These are phyloP conservation scores for Bruchidius siliquastri DNA, from an alignment of 2,888 invertebrate genomes.

Conservation along the genomic window DNA sequence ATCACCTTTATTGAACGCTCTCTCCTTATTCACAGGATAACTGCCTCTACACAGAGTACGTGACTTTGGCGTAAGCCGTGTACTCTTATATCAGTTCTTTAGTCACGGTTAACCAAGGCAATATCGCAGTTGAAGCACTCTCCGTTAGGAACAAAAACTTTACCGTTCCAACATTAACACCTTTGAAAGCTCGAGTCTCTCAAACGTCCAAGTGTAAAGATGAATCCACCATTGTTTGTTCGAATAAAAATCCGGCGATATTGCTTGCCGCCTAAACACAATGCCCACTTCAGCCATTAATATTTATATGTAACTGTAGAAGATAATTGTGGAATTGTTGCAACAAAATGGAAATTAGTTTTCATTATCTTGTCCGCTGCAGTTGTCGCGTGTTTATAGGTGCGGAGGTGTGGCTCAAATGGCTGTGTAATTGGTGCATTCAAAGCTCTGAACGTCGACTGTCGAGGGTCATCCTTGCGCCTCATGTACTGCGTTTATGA, in stretches of 20 bases:
- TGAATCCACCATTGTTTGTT: neutral
- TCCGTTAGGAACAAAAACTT: neutral
- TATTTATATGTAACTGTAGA: neutral
- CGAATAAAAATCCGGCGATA: neutral
- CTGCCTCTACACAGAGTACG: neutral
- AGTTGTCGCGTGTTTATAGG: neutral
- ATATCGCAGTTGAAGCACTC: neutral
- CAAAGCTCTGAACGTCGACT: neutral
- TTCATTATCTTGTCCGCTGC: neutral
- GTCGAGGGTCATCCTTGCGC: no score
- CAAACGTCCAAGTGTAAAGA: neutral
- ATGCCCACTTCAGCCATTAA: neutral
- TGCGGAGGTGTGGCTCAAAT: neutral
- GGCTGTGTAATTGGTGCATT: neutral
- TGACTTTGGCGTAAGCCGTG: neutral
- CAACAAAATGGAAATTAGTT: neutral
- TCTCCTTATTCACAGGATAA: neutral
- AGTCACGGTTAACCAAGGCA: neutral
- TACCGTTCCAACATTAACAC: neutral
- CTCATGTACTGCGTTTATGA: no score
- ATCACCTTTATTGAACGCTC: neutral
- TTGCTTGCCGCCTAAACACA: neutral
- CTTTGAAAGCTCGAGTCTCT: neutral
- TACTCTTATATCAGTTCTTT: neutral
- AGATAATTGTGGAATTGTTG: neutral